Percentiles rank a stretch among this genome's conserved stretches.
Evolutionary conservation across 2,797 vertebrate species (phyloP).

Genomic region (Echeneis naucrates): DNA sequence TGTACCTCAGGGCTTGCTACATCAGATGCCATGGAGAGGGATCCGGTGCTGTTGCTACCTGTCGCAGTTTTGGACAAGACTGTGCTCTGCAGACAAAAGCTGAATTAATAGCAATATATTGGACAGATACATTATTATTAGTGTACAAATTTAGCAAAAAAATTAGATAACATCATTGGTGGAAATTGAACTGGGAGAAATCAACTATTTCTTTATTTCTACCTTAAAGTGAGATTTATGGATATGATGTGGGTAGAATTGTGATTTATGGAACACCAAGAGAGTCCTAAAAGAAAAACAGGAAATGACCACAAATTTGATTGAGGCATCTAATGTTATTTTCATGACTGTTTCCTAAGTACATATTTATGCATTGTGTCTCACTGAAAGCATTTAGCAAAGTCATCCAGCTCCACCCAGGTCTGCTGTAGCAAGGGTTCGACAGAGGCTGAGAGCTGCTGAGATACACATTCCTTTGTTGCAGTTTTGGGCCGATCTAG

Average conservation of each 20-base stretch:
- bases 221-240: conserved; percentile 91
- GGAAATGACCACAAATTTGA: neutral
- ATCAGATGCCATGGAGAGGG: conserved; percentile 25
- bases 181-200: no score
- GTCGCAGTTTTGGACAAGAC: conserved; percentile 54
- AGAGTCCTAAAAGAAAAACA: conserved; percentile 83
- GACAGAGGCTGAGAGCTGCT: conserved; percentile 19
- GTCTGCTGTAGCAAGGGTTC: conserved; percentile 79
- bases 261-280: conserved; percentile 91
- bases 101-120: conserved; percentile 19
- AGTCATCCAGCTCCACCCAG: conserved; percentile 92
- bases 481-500: conserved; percentile 40
- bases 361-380: conserved; percentile 45
- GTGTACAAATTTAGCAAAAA: no score
- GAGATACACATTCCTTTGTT: conserved; percentile 33
- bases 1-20: conserved; percentile 61
- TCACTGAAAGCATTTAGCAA: conserved; percentile 93
- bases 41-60: conserved; percentile 15
- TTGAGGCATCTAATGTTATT: neutral
- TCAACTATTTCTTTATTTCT: no score
- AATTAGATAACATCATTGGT: neutral
- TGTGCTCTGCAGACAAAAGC: conserved; percentile 66
- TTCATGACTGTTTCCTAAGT: neutral
- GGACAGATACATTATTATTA: neutral
- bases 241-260: conserved; percentile 82